Evolutionary conservation across 2,113 vertebrate species (phyloP), one percentile per base, ranked within the genome.

Genomic region (Aplodontia rufa): DNA sequence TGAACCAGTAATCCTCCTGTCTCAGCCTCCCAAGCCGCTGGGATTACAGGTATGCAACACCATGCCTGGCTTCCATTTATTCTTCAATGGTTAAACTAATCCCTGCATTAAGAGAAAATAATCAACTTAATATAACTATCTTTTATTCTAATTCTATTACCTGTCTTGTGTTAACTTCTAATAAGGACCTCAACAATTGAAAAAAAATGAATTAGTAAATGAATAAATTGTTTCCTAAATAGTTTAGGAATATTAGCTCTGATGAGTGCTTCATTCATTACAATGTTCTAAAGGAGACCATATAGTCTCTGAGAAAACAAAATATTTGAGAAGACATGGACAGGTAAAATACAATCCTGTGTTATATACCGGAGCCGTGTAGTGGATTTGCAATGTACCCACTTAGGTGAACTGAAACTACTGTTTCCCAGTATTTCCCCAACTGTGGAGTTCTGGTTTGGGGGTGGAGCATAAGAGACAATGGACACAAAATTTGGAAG

Each of bases 131-230:
- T 51, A 81, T 13, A 72, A n/a, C 5, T 94, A 9, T 69, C 26
- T 79, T 45, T 72, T 42, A 87, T 14, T 64, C 42, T 82, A 62
- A 80, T 87, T 60, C 32, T 75, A 19, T 72, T 71, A 1, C 32
- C 42, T 75, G 72, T 14, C 35, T 72, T 71, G 9, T 62, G 8
- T 88, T 66, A 42, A 55, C 69, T 87, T 35, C n/a, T 28, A 58
- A 45, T 7, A 51, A 45, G 30, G 47, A 22, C 11, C 51, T 51
- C 83, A 90, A 79, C 8, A 72, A 66, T 0, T 45, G 32, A 86
- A 90, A 71, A 83, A 60, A n/a, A n/a, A n/a, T n/a, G n/a, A n/a
- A n/a, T n/a, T 72, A 87, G 37, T 40, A 89, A 82, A 55, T 74
- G 40, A 80, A 58, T 71, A 42, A 75, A 80, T 62, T 64, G 1